These are phyloP conservation scores for Xestoiulus laeticollis DNA, from an alignment of 2,888 invertebrate genomes.

Conservation along the genomic window DNA sequence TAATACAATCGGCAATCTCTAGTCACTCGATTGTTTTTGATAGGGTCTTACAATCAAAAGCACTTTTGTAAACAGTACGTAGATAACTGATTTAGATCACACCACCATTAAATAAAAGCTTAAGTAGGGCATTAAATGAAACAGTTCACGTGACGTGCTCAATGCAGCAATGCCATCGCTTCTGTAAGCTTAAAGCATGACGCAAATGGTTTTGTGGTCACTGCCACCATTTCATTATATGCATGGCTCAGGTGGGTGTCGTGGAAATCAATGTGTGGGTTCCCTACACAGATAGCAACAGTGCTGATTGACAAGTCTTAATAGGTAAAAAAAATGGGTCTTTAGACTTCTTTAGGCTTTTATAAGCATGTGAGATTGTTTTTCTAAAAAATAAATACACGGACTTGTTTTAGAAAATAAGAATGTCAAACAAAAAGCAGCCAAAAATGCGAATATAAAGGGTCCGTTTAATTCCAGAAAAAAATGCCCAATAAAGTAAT, in stretches of 20 bases:
- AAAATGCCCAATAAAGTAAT: too few species aligned
- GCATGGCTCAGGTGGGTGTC: background rate
- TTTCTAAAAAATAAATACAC: too few species aligned
- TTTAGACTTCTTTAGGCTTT: too few species aligned
- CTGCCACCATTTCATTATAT: background rate
- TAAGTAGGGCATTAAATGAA: background rate
- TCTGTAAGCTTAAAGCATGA: background rate
- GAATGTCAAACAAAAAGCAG: too few species aligned
- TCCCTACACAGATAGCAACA: background rate
- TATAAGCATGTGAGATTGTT: too few species aligned
- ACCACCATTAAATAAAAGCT: background rate
- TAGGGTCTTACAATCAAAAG: background rate
- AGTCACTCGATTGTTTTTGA: background rate
- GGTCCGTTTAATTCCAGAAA: too few species aligned
- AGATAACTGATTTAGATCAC: background rate
- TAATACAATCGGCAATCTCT: background rate
- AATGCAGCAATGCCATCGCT: background rate
- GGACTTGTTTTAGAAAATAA: too few species aligned
- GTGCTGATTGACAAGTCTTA: too few species aligned
- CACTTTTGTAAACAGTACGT: background rate
- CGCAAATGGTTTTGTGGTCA: constrained; percentile 6
- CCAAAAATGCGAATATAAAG: too few species aligned
- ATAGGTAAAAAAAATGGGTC: too few species aligned
- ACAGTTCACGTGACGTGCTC: background rate
- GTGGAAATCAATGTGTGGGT: background rate